Evolutionary conservation across 2,888 invertebrate species (phyloP).

Genomic region (Drosophila birchii): DNA sequence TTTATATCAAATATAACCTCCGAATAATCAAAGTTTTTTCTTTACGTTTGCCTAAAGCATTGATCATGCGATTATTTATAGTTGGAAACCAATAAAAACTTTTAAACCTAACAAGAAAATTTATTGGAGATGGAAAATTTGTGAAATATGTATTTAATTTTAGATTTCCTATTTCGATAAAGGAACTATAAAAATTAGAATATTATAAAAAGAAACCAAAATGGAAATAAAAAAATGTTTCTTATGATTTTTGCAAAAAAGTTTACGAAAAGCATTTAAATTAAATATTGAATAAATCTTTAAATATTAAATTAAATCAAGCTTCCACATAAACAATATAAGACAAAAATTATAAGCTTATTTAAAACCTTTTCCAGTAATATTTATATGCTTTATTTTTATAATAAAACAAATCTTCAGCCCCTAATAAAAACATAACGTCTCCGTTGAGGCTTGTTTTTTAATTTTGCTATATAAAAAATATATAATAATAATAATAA

Average conservation of each 20-base stretch:
- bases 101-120: background rate
- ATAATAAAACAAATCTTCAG: background rate
- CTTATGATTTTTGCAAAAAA: too few species aligned
- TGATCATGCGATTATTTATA: constrained; percentile 11
- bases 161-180: background rate
- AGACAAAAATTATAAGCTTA: background rate
- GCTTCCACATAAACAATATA: background rate
- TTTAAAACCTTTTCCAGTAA: background rate
- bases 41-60: background rate
- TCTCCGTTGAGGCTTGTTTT: too few species aligned
- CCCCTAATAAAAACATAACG: too few species aligned
- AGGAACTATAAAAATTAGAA: background rate
- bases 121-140: constrained; percentile 1
- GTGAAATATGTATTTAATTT: background rate
- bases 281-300: background rate
- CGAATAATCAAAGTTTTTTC: too few species aligned
- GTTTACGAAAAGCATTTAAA: background rate
- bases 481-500: too few species aligned
- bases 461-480: too few species aligned
- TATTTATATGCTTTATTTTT: background rate
- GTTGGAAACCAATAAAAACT: background rate
- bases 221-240: background rate
- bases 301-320: background rate
- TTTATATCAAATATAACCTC: background rate
- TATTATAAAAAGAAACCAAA: background rate